Percentiles rank a stretch among this genome's conserved stretches.
Evolutionary conservation across 2,888 invertebrate genomes (phyloP).

Genomic region (Drosophila mimetica): DNA sequence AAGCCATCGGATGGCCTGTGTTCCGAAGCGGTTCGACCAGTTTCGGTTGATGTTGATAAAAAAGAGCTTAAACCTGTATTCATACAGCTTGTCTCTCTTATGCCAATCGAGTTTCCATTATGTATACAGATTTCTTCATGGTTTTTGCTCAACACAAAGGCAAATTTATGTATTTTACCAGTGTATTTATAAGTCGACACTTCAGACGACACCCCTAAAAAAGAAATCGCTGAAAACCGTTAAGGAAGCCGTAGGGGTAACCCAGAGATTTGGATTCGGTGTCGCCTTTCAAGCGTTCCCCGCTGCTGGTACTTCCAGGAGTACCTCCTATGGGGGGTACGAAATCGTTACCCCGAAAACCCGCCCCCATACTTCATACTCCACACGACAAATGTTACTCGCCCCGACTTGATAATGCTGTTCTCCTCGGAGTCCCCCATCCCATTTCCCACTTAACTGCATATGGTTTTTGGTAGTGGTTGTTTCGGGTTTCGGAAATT

Average conservation of each 20-base stretch:
- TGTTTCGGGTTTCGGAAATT: constrained; percentile 61
- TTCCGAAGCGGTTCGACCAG: constrained; percentile 54
- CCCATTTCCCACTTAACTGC: constrained; percentile 35
- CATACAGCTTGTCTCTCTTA: constrained; percentile 40
- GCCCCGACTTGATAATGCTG: constrained; percentile 8
- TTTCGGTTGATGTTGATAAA: constrained; percentile 43
- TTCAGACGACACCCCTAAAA: constrained; percentile 30
- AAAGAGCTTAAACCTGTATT: constrained; percentile 57
- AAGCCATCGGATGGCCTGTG: constrained; percentile 26
- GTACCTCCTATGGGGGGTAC: constrained; percentile 25
- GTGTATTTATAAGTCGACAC: constrained; percentile 25
- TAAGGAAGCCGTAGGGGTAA: constrained; percentile 36
- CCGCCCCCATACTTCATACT: constrained; percentile 34
- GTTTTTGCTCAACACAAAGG: constrained; percentile 25
- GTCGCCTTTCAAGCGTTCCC: constrained; percentile 33
- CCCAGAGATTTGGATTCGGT: constrained; percentile 26
- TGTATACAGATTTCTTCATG: constrained; percentile 43
- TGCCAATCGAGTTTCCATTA: constrained; percentile 46
- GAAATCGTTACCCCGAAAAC: constrained; percentile 3
- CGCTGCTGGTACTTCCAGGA: constrained; percentile 14
- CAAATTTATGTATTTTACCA: constrained; percentile 23
- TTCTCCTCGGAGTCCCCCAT: constrained; percentile 5
- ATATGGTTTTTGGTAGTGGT: constrained; percentile 41
- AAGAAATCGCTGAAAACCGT: constrained; percentile 28
- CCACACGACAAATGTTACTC: constrained; percentile 14